Evolutionary conservation across 2,113 vertebrate species (phyloP), one percentile per base, ranked within the genome.

Genomic region (Myodes glareolus): DNA sequence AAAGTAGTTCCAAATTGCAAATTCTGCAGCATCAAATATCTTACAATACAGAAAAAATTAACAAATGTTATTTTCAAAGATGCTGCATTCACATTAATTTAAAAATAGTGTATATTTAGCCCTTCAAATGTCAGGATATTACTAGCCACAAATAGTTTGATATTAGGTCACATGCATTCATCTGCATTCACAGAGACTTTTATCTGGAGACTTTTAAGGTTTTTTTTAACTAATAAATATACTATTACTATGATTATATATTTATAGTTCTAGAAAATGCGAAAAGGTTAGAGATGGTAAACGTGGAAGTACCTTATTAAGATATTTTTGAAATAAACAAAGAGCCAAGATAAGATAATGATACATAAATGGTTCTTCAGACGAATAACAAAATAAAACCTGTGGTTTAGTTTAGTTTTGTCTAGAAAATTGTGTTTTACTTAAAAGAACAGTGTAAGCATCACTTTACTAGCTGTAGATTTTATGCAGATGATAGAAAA

Each of bases 81-180:
- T 70, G 12, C 23, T 73, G 1, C 7, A 4, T 61, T 93, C 47
- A 52, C 10, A 68, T 7, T 78, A 47, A 23, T 94, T 95, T 81
- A 42, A 36, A 86, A 52, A 90, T 7, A 91, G 80, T 75, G 42
- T 19, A 3, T 76, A 61, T 85, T 88, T 85, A 82, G 36, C 47
- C 23, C 50, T 88, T 33, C 65, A 75, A 47, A 90, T 63, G 45
- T 2, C 12, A 94, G 33, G 6, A 73, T 85, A 93, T 90, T 58
- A 84, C 50, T 55, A 65, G 29, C 36, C 78, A 95, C 7, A 94
- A 70, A 95, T 82, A 72, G 50, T 94, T 88, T 92, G 65, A 92
- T 94, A 94, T 92, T 29, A 77, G 2, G 3, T 90, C 14, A 23
- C 21, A 85, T 94, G 11, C 16, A 36, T 39, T 3, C 33, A 21